phyloP scores from a whole-genome alignment of 2,797 vertebrate species.

The Valencia hispanica region DNA sequence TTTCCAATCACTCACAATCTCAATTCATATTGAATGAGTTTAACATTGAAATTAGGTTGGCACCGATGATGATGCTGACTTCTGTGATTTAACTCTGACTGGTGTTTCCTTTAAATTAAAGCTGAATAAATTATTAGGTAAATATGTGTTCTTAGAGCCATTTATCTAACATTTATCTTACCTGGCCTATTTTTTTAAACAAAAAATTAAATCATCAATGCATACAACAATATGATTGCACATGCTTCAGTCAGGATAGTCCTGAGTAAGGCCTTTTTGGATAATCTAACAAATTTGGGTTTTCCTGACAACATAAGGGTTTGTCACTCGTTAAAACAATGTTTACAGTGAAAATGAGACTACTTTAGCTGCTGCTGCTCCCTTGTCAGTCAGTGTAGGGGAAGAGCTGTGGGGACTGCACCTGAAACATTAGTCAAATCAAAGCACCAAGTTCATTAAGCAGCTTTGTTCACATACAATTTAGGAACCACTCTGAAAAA shows the following conservation, averaged over 20 bases:
- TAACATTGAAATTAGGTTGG: background rate
- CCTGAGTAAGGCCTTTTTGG: background rate
- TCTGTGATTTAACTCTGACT: background rate
- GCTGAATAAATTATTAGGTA: background rate
- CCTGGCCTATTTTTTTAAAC: background rate
- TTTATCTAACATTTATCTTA: background rate
- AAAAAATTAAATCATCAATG: background rate
- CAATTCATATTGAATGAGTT: background rate
- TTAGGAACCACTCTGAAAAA: background rate
- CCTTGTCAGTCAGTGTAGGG: background rate
- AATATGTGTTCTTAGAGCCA: background rate
- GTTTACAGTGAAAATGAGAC: background rate
- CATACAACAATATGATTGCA: background rate
- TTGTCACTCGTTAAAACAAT: background rate
- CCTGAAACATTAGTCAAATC: background rate
- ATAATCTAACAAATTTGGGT: background rate
- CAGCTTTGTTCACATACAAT: background rate
- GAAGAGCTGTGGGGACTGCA: background rate
- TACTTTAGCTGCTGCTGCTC: background rate
- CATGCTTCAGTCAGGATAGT: background rate
- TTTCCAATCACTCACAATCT: background rate
- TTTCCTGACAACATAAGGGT: background rate
- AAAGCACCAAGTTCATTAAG: background rate
- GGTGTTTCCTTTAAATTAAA: background rate
- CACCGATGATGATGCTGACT: background rate